Evolutionary conservation across 2,888 invertebrate species (phyloP), one percentile per base, ranked within the genome.

Genomic region (Chymomyza caudatula): DNA sequence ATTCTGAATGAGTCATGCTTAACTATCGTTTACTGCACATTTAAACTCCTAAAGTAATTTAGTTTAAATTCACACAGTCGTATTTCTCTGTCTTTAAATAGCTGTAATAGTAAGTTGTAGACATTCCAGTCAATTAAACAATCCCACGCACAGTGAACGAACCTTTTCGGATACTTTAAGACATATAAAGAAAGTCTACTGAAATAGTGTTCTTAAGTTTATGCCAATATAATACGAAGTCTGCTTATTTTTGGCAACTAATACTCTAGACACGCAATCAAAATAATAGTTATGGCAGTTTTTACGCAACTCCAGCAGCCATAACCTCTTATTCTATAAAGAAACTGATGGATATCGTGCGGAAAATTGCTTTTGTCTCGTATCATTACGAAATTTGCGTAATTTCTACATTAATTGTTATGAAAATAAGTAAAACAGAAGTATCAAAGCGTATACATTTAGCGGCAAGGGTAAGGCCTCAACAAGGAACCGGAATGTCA

Each of bases 401-500:
- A 82, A 86, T 81, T 86, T 82, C 69, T 74, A 82, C 82, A 84
- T 86, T 86, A 82, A 82, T 84, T 74, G 71, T 67, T 77, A 65
- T 68, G 75, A 73, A 77, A 81, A 73, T 69, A 51, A 53, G n/a
- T 20, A 51, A 6, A 51, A 51, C 44, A 44, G 44, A 44, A 4
- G 15, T n/a, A n/a, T n/a, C n/a, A n/a, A n/a, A n/a, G n/a, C n/a
- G n/a, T n/a, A 37, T 47, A 47, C 19, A 47, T 47, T 1, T 11
- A 8, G 11, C 1, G 2, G 11, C 29, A 11, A 2, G 11, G 11
- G 5, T n/a, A 37, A 13, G 29, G 29, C 2, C 29, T 37, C 11
- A 4, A 25, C 25, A 25, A 37, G 29, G 29, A 37, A 37, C 1
- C 29, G 29, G 2, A 8, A 37, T 37, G 29, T 11, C 29, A 11